Percentiles rank a stretch among this genome's conserved stretches.
Evolutionary conservation across 2,797 vertebrate genomes (phyloP).

Genomic region (Poecilia picta): DNA sequence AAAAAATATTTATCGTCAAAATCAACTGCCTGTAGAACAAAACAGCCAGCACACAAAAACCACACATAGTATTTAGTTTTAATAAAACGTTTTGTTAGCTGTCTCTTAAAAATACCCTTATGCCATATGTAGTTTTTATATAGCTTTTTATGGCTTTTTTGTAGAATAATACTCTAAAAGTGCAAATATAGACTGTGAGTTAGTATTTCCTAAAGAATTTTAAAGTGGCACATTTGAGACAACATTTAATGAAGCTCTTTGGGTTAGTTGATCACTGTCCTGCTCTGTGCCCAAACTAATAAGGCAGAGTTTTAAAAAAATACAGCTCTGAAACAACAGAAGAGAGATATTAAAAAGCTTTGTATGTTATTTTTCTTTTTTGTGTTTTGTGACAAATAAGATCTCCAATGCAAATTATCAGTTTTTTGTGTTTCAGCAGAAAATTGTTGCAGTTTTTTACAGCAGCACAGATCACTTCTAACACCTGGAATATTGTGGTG

Average conservation of each 20-base stretch:
- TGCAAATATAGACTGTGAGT: background rate
- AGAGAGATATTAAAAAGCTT: background rate
- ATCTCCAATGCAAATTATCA: background rate
- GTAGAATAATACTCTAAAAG: background rate
- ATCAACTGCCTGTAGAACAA: background rate
- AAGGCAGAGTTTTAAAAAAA: background rate
- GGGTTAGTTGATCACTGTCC: background rate
- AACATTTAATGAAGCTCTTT: background rate
- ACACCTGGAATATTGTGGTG: background rate
- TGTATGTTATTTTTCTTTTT: background rate
- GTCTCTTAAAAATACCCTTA: background rate
- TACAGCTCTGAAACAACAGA: background rate
- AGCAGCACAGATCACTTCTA: background rate
- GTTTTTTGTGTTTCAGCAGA: background rate
- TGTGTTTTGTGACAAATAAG: background rate
- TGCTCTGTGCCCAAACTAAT: background rate
- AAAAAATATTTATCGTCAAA: background rate
- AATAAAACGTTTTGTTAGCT: background rate
- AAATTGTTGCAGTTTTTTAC: background rate
- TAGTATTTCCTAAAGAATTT: background rate
- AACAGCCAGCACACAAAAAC: background rate
- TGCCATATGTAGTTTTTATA: background rate
- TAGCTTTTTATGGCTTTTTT: background rate
- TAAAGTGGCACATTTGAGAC: background rate
- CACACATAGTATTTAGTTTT: background rate